phyloP scores from a whole-genome alignment of 1,140 invertebrate genomes.

The Heterodera schachtii region DNA sequence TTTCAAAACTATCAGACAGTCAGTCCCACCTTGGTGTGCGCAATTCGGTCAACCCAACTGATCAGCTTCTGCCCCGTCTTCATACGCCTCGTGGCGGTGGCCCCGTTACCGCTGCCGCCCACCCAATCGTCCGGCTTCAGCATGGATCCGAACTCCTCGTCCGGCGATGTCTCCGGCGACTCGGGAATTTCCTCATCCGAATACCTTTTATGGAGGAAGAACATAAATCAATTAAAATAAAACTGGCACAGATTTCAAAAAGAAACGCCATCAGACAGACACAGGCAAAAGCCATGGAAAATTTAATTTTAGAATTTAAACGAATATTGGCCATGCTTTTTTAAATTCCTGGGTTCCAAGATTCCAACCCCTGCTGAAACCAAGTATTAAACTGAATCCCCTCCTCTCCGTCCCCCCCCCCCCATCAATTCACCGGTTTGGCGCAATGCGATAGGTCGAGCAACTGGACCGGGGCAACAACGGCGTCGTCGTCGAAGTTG shows the following conservation, averaged over 20 bases:
- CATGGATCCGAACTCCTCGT: slow-evolving; percentile 62
- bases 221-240: too few species aligned
- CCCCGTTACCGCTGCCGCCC: slow-evolving; percentile 17
- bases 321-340: too few species aligned
- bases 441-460: background rate
- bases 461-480: background rate
- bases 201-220: too few species aligned
- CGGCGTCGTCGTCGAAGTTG: background rate
- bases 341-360: too few species aligned
- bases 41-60: slow-evolving; percentile 82
- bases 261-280: too few species aligned
- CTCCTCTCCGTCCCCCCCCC: background rate
- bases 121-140: slow-evolving; percentile 46
- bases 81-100: slow-evolving; percentile 5
- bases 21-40: slow-evolving; percentile 71
- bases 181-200: slow-evolving; percentile 63
- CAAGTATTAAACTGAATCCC: too few species aligned
- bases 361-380: too few species aligned
- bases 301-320: too few species aligned
- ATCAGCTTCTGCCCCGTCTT: slow-evolving; percentile 49
- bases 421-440: background rate
- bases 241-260: too few species aligned
- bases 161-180: slow-evolving; percentile 59
- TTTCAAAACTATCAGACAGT: too few species aligned
- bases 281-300: too few species aligned